Conservation (phyloP, 2,888 invertebrate genomes). For the Xylocampa areola region DNA sequence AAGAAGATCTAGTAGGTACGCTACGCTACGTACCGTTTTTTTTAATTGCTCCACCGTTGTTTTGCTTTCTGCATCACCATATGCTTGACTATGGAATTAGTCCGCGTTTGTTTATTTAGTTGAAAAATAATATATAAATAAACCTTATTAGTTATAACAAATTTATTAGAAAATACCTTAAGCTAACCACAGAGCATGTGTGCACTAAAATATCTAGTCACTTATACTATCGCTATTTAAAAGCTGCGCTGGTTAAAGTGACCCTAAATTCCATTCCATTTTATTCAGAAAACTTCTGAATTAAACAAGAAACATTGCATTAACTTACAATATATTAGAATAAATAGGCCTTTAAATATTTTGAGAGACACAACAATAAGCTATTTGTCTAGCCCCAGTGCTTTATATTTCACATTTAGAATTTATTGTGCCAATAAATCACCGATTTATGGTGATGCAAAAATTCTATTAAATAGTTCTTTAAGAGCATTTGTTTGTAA, state of each 20-base stretch:
- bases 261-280: constrained; percentile 15
- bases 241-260: not conserved
- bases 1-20: too few relatives aligned
- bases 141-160: too few relatives aligned
- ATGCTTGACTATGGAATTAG: too few relatives aligned
- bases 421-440: constrained; percentile 53
- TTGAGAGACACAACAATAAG: constrained; percentile 52
- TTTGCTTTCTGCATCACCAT: too few relatives aligned
- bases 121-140: too few relatives aligned
- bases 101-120: too few relatives aligned
- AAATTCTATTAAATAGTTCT: constrained; percentile 29
- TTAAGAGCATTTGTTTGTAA: constrained; percentile 26
- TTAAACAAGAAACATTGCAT: constrained; percentile 27
- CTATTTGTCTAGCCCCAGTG: constrained; percentile 32
- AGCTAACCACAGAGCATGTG: not conserved
- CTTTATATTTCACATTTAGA: constrained; percentile 48
- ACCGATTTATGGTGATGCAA: constrained; percentile 50
- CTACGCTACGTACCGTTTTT: too few relatives aligned
- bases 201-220: not conserved
- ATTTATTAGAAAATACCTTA: too few relatives aligned
- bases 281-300: constrained; percentile 8
- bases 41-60: too few relatives aligned
- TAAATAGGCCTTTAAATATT: constrained; percentile 72
- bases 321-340: constrained; percentile 60
- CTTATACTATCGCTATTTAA: constrained; percentile 10